Conservation (phyloP, 2,113 vertebrate species). For the Apodemus speciosus region DNA sequence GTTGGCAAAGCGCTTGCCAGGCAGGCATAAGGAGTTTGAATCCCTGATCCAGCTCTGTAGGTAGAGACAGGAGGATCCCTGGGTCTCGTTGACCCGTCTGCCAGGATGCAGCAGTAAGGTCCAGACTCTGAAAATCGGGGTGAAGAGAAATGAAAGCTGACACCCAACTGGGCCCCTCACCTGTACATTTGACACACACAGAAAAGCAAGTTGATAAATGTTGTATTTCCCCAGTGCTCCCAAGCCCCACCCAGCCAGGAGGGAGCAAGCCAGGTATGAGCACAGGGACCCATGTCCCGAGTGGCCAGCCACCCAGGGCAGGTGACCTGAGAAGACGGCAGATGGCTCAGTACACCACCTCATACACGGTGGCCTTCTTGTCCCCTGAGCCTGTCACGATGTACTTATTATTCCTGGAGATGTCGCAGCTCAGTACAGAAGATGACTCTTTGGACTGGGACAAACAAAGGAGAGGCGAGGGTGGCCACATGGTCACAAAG, state of each 20-base stretch:
- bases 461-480: neutral
- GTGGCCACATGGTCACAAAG: neutral
- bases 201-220: neutral
- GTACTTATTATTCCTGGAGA: constrained; percentile 97
- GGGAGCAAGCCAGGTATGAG: neutral
- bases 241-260: neutral
- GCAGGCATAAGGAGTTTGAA: neutral
- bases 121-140: neutral
- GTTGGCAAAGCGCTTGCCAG: neutral
- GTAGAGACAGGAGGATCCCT: neutral
- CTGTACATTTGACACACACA: neutral
- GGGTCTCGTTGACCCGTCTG: neutral
- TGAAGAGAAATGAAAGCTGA: too few species aligned
- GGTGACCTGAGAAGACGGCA: neutral
- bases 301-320: neutral
- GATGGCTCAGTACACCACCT: constrained; percentile 95
- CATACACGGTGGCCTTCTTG: constrained; percentile 98
- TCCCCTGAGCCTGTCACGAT: constrained; percentile 98
- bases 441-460: constrained; percentile 96
- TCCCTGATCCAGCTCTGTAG: neutral
- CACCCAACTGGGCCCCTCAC: neutral
- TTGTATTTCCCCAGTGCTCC: neutral
- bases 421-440: constrained; percentile 97
- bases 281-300: neutral
- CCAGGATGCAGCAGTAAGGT: neutral